Base-by-base conservation (phyloP, 92 coral and sea anemone genomes). In the Zoanthus solanderi region DNA sequence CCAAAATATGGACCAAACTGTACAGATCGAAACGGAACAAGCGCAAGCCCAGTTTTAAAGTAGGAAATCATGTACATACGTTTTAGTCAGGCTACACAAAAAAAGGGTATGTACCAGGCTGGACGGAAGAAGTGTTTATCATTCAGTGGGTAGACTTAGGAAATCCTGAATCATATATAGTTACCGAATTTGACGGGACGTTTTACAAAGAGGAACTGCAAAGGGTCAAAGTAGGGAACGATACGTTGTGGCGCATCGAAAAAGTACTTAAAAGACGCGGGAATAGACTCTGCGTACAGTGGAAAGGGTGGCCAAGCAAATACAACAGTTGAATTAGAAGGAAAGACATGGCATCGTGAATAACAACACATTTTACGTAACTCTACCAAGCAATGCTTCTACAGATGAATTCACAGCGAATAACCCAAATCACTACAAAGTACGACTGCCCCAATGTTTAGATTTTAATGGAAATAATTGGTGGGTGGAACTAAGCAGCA, bases 191-290 rank as follows among this genome's bases (percentile, higher is more conserved):
- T 1, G 42, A 37, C 42, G 42, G 42, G 4, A 37, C 23, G n/a
- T 91, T 91, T 83, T 91, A 91, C 74, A 89, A 76, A 76, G 71
- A 71, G 1, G 87, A 91, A 68, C 44, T 88, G 56, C 94, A 91
- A 78, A 45, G 61, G 47, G 92, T 91, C 57, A 44, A 75, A 45
- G 86, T 77, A 28, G 37, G 31, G 2, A 79, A 75, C 63, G 68
- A 76, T 4, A 78, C 77, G 11, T n/a, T 84, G 75, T 90, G 72
- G 10, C 88, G 91, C 5, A 61, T 90, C 23, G 91, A 87, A 32
- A 84, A 89, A 76, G 80, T 31, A 44, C 80, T 76, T 76, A 76
- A 76, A 76, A 53, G 66, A 79, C 85, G 85, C 18, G 85, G 85
- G 76, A 76, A 79, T 79, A 76, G 54, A 56, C 54, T 76, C 77